Base-by-base conservation (phyloP, 2,797 vertebrate species). In the Okamejei kenojei region DNA sequence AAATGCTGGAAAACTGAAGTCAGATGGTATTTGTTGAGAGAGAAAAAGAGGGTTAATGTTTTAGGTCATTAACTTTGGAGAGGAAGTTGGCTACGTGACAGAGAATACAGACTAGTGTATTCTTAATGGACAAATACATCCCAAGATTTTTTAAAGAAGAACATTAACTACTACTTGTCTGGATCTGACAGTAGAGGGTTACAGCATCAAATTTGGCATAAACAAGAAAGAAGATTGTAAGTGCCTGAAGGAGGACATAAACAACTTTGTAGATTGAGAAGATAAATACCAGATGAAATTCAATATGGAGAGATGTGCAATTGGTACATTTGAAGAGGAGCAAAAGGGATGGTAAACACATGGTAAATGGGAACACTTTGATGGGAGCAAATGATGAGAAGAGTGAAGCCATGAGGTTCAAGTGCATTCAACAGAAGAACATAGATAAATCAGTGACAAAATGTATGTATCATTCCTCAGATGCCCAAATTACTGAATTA, bases 251-350 rank as follows among this genome's bases (percentile, higher is more conserved):
- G 84, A 88, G n/a, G 84, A 88, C 58, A 65, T 32, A 86, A 86
- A 86, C 61, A 88, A 88, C 29, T 78, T 35, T 15, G 61, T 88
- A 65, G 61, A 35, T 65, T 19, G n/a, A n/a, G 84, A 35, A 65
- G 84, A 88, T 68, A 65, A 88, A 88, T 35, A n/a, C 29, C n/a
- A n/a, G n/a, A 88, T 88, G n/a, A 88, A 88, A 65, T 88, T 88
- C 63, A 65, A 21, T 65, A 32, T 32, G 15, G 84, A 65, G 61
- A 32, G 65, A 88, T 88, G 61, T 63, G n/a, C 6, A 88, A 7
- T 54, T 68, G 61, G n/a, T 65, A 21, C 29, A 65, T 65, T 68
- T 88, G 32, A 65, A 61, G 54, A 86, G 26, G n/a, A 35, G 61
- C 61, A 32, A 65, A 61, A 65, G 35, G 84, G 7, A 65, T 65